phyloP scores from a whole-genome alignment of 2,888 invertebrate genomes.

The Hydroisotoma schaefferi region DNA sequence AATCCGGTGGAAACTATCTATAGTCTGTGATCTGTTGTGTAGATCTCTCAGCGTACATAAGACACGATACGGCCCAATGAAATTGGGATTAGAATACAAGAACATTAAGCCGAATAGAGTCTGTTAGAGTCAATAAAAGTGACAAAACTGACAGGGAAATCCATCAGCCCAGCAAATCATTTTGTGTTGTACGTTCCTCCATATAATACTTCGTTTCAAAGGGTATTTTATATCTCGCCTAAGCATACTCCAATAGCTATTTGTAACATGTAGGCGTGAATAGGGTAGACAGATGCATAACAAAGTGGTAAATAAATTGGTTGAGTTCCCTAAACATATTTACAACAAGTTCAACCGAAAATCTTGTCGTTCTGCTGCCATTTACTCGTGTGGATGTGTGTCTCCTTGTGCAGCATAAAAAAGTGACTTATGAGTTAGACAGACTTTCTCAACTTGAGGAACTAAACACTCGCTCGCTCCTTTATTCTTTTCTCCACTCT shows the following conservation, averaged over 20 bases:
- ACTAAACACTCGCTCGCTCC: neutral
- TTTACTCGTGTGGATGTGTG: no score
- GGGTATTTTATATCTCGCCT: no score
- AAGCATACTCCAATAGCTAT: neutral
- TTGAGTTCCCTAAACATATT: slow-evolving; percentile 22
- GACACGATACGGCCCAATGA: no score
- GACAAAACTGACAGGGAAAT: slow-evolving; percentile 35
- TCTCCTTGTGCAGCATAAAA: no score
- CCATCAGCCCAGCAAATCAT: slow-evolving; percentile 20
- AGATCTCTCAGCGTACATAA: neutral
- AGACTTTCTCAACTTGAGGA: no score
- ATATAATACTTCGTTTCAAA: no score
- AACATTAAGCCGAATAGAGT: neutral
- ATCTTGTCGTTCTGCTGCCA: no score
- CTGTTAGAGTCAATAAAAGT: slow-evolving; percentile 32
- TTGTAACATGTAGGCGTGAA: slow-evolving; percentile 27
- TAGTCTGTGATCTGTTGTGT: no score
- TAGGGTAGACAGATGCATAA: slow-evolving; percentile 31
- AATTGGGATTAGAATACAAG: neutral
- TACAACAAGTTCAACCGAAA: neutral
- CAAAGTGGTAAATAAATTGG: slow-evolving; percentile 35
- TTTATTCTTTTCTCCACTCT: neutral
- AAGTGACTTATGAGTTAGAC: no score
- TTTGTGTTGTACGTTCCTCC: neutral
- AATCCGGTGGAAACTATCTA: no score